Percentiles rank a stretch among this genome's conserved stretches.
Conservation (phyloP, 2,888 invertebrate genomes). For the Muschampia plurimacula region DNA sequence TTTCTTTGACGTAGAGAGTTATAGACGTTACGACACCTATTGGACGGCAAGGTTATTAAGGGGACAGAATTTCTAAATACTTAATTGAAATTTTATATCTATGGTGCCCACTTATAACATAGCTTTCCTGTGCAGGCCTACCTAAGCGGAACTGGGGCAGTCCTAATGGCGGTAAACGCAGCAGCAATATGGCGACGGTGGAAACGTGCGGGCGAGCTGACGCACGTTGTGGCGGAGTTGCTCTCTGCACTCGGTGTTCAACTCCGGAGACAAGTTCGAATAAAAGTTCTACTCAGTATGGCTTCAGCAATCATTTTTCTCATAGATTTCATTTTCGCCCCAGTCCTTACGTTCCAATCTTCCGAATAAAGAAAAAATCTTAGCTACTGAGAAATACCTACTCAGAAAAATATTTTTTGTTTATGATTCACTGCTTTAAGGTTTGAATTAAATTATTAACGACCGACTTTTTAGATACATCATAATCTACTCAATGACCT, state of each 20-base stretch:
- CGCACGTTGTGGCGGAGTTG: slow-evolving; percentile 63
- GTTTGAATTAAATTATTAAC: no score
- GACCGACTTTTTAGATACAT: no score
- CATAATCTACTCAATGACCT: no score
- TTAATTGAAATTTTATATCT: no score
- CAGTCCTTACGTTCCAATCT: slow-evolving; percentile 12
- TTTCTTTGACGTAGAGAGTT: not conserved
- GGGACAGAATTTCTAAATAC: no score
- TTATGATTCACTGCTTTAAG: no score
- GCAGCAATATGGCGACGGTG: slow-evolving; percentile 60
- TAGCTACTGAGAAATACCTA: no score
- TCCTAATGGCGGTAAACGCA: slow-evolving; percentile 60
- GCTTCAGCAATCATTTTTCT: slow-evolving; percentile 50
- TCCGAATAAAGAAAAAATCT: not conserved
- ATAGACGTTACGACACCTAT: no score
- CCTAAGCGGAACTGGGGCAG: slow-evolving; percentile 57
- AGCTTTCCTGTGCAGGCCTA: slow-evolving; percentile 54
- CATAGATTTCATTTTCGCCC: slow-evolving; percentile 47
- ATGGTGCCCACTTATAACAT: no score
- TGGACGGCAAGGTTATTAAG: no score
- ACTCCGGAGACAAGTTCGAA: slow-evolving; percentile 57
- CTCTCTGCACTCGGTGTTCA: slow-evolving; percentile 60
- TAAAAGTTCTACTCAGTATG: slow-evolving; percentile 57
- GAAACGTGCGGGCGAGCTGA: slow-evolving; percentile 58
- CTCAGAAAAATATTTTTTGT: no score